Conservation (phyloP, 2,888 invertebrate genomes). For the Limnephilus auricula region DNA sequence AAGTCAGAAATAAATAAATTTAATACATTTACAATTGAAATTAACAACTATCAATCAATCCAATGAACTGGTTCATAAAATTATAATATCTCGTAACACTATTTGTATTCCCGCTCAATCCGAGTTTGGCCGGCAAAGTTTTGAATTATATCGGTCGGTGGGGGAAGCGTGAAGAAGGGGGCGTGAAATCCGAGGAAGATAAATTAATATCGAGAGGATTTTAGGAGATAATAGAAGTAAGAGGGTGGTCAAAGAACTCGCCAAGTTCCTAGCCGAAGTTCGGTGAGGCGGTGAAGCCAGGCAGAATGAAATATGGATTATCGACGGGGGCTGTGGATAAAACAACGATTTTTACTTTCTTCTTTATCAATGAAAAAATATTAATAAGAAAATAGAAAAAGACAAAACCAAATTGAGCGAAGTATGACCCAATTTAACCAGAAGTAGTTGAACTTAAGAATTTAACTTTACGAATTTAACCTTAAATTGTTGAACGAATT, state of each 20-base stretch:
- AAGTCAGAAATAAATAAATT: neutral
- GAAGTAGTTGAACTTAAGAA: too few species aligned
- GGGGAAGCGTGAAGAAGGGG: neutral
- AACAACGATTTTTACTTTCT: neutral
- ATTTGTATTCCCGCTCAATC: neutral
- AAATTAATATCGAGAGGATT: conserved; percentile 15
- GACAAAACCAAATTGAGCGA: too few species aligned
- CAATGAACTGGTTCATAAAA: neutral
- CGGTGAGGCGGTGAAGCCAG: conserved; percentile 6
- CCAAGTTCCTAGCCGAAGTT: neutral
- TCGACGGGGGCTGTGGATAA: neutral
- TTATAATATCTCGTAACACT: neutral
- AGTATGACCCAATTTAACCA: too few species aligned
- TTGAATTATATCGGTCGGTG: neutral
- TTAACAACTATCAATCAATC: neutral
- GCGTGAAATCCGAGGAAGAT: conserved; percentile 21
- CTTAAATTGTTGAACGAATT: too few species aligned
- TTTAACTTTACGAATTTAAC: too few species aligned
- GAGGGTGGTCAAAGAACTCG: conserved; percentile 5
- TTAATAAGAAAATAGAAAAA: too few species aligned
- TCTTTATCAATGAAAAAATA: too few species aligned
- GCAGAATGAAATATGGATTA: conserved; percentile 26
- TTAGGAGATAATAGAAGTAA: conserved; percentile 18
- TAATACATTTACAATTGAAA: neutral
- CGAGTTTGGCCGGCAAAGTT: neutral